Evolutionary conservation across 30 jellyfish, hydroid and myxozoan genomes (phyloP).

Genomic region (Rhopilema esculentum): DNA sequence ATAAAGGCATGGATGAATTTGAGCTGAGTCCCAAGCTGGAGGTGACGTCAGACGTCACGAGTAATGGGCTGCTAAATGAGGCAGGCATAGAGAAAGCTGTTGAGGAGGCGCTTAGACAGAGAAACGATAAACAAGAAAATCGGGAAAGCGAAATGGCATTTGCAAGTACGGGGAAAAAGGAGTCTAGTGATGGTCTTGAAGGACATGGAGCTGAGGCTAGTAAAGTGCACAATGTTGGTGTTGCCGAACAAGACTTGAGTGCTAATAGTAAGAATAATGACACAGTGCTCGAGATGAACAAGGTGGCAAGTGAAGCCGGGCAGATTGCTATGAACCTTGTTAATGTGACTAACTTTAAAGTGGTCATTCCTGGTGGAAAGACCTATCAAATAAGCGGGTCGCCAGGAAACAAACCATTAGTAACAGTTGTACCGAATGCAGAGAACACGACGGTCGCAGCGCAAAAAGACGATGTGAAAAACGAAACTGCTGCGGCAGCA

Average conservation of each 20-base stretch:
- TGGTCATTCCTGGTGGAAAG: slow-evolving; percentile 91
- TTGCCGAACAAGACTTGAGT: slow-evolving; percentile 4
- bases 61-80: slow-evolving; percentile 59
- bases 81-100: slow-evolving; percentile 76
- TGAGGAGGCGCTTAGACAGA: slow-evolving; percentile 67
- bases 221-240: slow-evolving; percentile 13
- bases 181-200: slow-evolving; percentile 14
- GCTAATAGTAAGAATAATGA: slow-evolving; percentile 46
- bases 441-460: slow-evolving; percentile 15
- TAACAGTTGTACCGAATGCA: slow-evolving; percentile 63
- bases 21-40: slow-evolving; percentile 66
- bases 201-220: slow-evolving; percentile 45
- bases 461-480: slow-evolving; percentile 22
- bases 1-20: slow-evolving; percentile 25
- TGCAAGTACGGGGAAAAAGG: slow-evolving; percentile 21
- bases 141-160: slow-evolving; percentile 62
- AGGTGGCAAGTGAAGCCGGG: slow-evolving; percentile 68
- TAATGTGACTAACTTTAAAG: slow-evolving; percentile 79
- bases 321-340: slow-evolving; percentile 81
- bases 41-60: slow-evolving; percentile 36
- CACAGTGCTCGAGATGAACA: slow-evolving; percentile 78
- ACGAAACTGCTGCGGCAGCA: slow-evolving; percentile 25
- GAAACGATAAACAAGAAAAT: slow-evolving; percentile 9
- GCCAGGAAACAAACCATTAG: slow-evolving; percentile 61
- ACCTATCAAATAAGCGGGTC: slow-evolving; percentile 76